These are phyloP conservation scores for Agelas oroides DNA, from an alignment of 37 sponge, comb jelly and placozoan genomes.

Conservation along the genomic window DNA sequence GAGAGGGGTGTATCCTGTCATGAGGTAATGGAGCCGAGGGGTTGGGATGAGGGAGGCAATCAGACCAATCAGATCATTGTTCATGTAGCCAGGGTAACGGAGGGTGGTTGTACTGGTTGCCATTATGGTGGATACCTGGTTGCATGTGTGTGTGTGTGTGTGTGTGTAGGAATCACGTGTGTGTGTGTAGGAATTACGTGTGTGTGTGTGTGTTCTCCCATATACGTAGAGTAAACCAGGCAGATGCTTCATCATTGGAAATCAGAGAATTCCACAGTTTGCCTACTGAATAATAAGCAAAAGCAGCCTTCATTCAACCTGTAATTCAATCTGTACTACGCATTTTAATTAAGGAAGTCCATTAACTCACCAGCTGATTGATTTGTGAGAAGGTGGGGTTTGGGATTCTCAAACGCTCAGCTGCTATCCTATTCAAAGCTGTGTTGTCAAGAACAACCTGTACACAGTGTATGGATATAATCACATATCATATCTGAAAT, in stretches of 20 bases:
- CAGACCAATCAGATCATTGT: constrained; percentile 98
- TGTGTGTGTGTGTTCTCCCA: too few species aligned
- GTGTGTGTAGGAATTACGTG: too few species aligned
- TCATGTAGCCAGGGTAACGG: constrained; percentile 99
- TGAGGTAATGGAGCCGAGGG: constrained; percentile 95
- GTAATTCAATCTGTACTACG: too few species aligned
- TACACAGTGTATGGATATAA: not conserved
- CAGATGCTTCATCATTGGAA: too few species aligned
- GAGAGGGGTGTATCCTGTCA: constrained; percentile 99
- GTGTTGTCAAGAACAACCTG: constrained; percentile 97
- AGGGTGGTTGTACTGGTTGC: constrained; percentile 97
- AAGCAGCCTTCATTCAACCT: too few species aligned
- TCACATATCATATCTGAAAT: too few species aligned
- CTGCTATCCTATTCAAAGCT: constrained; percentile 96
- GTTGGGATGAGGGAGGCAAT: constrained; percentile 98
- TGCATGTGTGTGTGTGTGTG: not conserved
- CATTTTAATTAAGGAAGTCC: too few species aligned
- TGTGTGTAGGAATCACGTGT: too few species aligned
- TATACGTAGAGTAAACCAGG: too few species aligned
- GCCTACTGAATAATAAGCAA: too few species aligned
- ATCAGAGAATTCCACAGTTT: too few species aligned
- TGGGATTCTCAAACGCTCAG: constrained; percentile 91
- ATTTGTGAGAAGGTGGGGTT: constrained; percentile 93
- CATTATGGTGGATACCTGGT: constrained; percentile 97
- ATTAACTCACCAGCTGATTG: constrained; percentile 83